Percentiles rank a stretch among this genome's conserved stretches.
phyloP scores from a whole-genome alignment of 2,888 invertebrate genomes.

The Myathropa florea region DNA sequence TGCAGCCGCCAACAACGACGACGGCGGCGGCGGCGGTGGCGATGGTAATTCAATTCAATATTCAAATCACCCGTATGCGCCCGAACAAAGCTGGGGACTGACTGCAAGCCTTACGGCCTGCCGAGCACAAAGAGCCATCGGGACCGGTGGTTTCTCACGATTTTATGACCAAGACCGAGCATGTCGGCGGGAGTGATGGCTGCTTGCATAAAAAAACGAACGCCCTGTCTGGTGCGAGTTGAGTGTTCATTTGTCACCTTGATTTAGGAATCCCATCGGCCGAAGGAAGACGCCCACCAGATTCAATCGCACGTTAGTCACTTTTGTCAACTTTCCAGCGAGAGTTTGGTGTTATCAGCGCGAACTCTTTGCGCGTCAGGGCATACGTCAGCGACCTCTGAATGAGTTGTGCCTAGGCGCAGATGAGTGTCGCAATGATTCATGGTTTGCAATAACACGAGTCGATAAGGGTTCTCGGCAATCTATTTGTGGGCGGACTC shows the following conservation, averaged over 20 bases:
- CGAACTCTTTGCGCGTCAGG: neutral
- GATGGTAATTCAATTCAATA: conserved; percentile 44
- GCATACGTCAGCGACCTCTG: neutral
- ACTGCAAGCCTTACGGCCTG: neutral
- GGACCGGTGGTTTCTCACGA: conserved; percentile 49
- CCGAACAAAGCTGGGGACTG: conserved; percentile 8
- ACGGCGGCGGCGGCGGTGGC: neutral
- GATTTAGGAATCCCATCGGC: conserved; percentile 11
- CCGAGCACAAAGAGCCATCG: conserved; percentile 15
- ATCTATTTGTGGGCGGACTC: too few species aligned
- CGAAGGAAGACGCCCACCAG: neutral
- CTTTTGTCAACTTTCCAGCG: neutral
- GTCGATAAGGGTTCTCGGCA: neutral
- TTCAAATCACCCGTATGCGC: conserved; percentile 66
- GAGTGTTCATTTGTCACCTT: conserved; percentile 28
- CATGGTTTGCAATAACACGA: neutral
- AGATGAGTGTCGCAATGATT: neutral
- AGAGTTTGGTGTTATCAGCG: neutral
- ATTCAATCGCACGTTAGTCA: neutral
- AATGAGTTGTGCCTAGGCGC: neutral
- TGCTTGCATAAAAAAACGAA: neutral
- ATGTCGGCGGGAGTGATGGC: neutral
- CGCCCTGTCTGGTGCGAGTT: too few species aligned
- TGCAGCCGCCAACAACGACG: neutral
- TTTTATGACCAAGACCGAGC: conserved; percentile 23